Evolutionary conservation across 2,797 vertebrate genomes (phyloP).

Genomic region (Anableps anableps): DNA sequence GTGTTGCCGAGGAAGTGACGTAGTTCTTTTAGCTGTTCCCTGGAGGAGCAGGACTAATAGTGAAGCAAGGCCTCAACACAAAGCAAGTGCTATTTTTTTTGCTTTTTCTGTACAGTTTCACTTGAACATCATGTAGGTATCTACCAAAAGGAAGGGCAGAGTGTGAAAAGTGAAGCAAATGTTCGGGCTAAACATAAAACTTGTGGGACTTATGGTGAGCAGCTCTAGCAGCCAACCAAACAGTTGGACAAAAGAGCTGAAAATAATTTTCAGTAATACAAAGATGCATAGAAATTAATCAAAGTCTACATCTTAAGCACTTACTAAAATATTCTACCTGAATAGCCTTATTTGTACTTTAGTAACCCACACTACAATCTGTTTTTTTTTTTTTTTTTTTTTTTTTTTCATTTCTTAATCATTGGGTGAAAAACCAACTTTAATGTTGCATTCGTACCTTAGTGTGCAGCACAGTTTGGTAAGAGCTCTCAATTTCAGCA

Average conservation of each 20-base stretch:
- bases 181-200: conserved; percentile 74
- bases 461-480: not conserved
- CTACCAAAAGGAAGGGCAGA: conserved; percentile 38
- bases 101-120: not conserved
- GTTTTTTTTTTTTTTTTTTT: not conserved
- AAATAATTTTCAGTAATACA: not conserved
- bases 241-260: not conserved
- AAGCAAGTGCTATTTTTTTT: conserved; percentile 14
- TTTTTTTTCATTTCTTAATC: not conserved
- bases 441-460: not conserved
- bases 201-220: not conserved
- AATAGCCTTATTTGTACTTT: not conserved
- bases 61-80: conserved; percentile 30
- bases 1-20: conserved; percentile 61
- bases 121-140: conserved; percentile 11
- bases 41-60: conserved; percentile 53
- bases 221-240: not conserved
- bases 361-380: not conserved
- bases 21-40: conserved; percentile 50
- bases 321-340: not conserved
- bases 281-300: not conserved
- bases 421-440: not conserved
- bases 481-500: not conserved
- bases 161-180: conserved; percentile 67
- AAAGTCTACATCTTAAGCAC: not conserved